These are phyloP conservation scores for Ondatra zibethicus DNA, from an alignment of 2,113 vertebrate genomes.

Conservation along the genomic window DNA sequence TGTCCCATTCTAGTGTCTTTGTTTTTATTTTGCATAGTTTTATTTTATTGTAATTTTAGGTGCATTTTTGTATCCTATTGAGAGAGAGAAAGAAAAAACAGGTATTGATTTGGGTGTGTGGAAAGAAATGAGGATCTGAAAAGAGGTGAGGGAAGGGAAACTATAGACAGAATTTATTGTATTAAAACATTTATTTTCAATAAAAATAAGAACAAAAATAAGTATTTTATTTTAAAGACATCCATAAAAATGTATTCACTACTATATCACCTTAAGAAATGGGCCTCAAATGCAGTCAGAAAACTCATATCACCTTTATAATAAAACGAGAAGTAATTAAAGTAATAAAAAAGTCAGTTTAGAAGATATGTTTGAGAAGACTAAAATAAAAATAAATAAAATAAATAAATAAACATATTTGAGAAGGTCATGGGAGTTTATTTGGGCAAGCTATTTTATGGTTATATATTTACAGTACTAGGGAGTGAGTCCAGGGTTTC, in stretches of 20 bases:
- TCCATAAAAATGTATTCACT: not conserved
- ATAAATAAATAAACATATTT: no score
- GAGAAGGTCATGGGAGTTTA: not conserved
- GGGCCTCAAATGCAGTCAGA: not conserved
- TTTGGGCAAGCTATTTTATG: not conserved
- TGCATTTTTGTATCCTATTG: not conserved
- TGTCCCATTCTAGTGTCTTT: not conserved
- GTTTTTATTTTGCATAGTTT: not conserved
- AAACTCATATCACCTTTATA: not conserved
- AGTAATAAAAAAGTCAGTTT: not conserved
- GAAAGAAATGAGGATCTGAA: no score
- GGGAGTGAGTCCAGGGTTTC: not conserved
- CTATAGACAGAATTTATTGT: not conserved
- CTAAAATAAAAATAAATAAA: no score
- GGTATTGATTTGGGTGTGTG: not conserved
- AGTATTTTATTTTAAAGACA: not conserved
- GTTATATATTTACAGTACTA: not conserved
- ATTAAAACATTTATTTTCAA: not conserved
- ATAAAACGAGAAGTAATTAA: not conserved
- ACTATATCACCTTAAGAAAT: not conserved
- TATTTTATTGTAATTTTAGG: not conserved
- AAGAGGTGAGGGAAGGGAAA: not conserved
- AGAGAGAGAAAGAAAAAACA: not conserved
- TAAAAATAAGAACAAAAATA: not conserved
- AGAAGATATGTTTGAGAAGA: not conserved